Percentiles rank a stretch among this genome's conserved stretches.
Conservation (phyloP, 2,888 invertebrate species). For the Hofmannophila pseudospretella region DNA sequence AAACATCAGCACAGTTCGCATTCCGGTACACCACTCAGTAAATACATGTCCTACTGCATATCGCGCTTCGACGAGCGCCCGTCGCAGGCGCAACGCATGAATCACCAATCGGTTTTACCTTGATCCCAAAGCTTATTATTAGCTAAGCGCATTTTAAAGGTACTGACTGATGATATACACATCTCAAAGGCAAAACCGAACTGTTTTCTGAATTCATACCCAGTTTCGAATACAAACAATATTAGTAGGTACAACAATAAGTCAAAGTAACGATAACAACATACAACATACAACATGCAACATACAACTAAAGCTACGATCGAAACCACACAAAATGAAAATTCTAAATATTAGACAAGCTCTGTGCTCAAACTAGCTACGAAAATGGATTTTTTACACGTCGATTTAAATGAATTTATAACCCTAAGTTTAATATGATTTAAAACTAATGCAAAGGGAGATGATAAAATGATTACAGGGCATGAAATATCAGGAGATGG, state of each 20-base stretch:
- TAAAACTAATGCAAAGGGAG: slow-evolving; percentile 40
- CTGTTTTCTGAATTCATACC: slow-evolving; percentile 10
- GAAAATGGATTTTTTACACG: slow-evolving; percentile 19
- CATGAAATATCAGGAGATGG: slow-evolving; percentile 35
- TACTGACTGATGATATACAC: no score
- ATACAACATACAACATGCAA: slow-evolving; percentile 54
- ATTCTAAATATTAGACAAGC: slow-evolving; percentile 53
- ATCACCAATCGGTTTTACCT: slow-evolving; percentile 36
- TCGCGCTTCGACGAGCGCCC: slow-evolving; percentile 1
- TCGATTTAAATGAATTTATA: slow-evolving; percentile 34
- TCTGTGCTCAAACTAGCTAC: slow-evolving; percentile 40
- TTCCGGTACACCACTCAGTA: slow-evolving; percentile 74
- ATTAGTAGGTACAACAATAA: slow-evolving; percentile 21
- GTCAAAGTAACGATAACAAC: no score
- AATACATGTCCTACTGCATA: slow-evolving; percentile 49
- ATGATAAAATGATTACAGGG: slow-evolving; percentile 40
- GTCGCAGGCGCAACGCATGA: not conserved
- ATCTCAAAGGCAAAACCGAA: slow-evolving; percentile 43
- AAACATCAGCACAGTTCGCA: slow-evolving; percentile 85
- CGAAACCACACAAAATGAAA: slow-evolving; percentile 36
- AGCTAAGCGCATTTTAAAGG: slow-evolving; percentile 10
- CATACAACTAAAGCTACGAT: slow-evolving; percentile 35
- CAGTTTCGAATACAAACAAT: slow-evolving; percentile 17
- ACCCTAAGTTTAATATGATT: slow-evolving; percentile 34
- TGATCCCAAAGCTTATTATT: slow-evolving; percentile 11